These are phyloP conservation scores for Zalophus californianus DNA, from an alignment of 2,797 vertebrate genomes.

Conservation along the genomic window DNA sequence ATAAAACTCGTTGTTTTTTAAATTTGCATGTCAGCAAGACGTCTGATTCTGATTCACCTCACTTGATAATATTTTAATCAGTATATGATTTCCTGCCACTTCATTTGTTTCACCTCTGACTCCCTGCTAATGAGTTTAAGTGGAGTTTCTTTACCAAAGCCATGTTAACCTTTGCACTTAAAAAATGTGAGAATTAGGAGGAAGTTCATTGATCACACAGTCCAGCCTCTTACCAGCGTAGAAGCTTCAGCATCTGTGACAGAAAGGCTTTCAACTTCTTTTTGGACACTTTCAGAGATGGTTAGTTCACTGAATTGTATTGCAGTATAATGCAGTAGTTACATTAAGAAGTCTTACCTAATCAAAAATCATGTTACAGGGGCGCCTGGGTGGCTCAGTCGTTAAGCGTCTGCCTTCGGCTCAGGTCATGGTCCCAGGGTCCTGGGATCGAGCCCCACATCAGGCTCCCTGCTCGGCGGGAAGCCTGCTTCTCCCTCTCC, in stretches of 20 bases:
- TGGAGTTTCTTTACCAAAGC: slow-evolving; percentile 52
- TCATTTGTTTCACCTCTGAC: slow-evolving; percentile 62
- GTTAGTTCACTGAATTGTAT: slow-evolving; percentile 1
- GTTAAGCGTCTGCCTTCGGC: no score
- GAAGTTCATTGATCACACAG: slow-evolving; percentile 24
- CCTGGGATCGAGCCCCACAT: no score
- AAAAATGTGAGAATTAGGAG: slow-evolving; percentile 47
- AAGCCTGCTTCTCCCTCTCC: no score
- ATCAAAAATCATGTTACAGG: slow-evolving; percentile 38
- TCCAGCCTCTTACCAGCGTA: not conserved
- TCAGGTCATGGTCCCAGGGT: no score
- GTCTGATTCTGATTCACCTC: slow-evolving; percentile 24
- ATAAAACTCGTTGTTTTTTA: slow-evolving; percentile 45
- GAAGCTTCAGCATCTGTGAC: not conserved
- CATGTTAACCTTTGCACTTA: slow-evolving; percentile 43
- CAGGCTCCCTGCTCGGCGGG: no score
- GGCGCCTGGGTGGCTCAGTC: no score
- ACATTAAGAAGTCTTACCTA: slow-evolving; percentile 20
- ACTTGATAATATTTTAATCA: slow-evolving; percentile 67
- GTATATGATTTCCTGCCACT: slow-evolving; percentile 50
- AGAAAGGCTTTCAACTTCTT: slow-evolving; percentile 49
- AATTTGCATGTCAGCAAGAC: not conserved
- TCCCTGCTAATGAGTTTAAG: slow-evolving; percentile 39
- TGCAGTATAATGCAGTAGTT: not conserved
- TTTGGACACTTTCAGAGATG: not conserved